A percentile compares a stretch with the other conserved stretches of the same genome.
Evolutionary conservation across 2,888 invertebrate genomes (phyloP).

Genomic region (Sphaerophoria rueppellii): DNA sequence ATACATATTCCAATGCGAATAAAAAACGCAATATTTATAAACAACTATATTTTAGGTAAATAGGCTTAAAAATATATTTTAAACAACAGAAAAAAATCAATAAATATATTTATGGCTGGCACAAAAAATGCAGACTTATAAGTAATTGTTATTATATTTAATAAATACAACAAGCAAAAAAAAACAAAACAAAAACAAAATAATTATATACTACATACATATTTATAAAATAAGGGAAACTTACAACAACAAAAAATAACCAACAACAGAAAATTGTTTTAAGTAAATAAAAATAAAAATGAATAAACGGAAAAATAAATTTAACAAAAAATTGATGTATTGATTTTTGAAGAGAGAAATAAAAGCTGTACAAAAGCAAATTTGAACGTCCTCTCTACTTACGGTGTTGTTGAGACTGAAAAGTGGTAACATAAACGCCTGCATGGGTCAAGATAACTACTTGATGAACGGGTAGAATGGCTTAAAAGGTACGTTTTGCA

Average conservation of each 20-base stretch:
- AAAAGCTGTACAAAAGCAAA: conserved; percentile 48
- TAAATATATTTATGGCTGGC: conserved; percentile 62
- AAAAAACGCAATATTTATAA: conserved; percentile 70
- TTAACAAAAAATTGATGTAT: conserved; percentile 36
- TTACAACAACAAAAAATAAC: conserved; percentile 31
- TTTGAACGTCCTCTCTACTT: background rate
- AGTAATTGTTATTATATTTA: conserved; percentile 64
- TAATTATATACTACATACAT: conserved; percentile 25
- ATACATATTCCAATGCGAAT: conserved; percentile 70
- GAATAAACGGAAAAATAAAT: conserved; percentile 23
- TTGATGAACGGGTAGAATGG: too few species aligned
- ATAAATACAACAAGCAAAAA: conserved; percentile 26
- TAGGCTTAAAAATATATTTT: conserved; percentile 31
- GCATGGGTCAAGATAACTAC: too few species aligned
- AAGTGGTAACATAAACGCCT: too few species aligned
- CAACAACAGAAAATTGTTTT: conserved; percentile 23
- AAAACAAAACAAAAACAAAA: conserved; percentile 5
- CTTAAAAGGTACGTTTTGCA: too few species aligned
- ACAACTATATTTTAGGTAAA: conserved; percentile 52
- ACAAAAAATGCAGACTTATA: conserved; percentile 70
- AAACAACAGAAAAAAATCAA: conserved; percentile 43
- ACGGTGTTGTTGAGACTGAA: too few species aligned
- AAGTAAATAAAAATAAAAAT: background rate
- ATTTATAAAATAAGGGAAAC: conserved; percentile 27
- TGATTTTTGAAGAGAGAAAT: conserved; percentile 29